A percentile compares a stretch with the other conserved stretches of the same genome.
These are phyloP conservation scores for Drosophila recens DNA, from an alignment of 2,888 invertebrate genomes.

Conservation along the genomic window DNA sequence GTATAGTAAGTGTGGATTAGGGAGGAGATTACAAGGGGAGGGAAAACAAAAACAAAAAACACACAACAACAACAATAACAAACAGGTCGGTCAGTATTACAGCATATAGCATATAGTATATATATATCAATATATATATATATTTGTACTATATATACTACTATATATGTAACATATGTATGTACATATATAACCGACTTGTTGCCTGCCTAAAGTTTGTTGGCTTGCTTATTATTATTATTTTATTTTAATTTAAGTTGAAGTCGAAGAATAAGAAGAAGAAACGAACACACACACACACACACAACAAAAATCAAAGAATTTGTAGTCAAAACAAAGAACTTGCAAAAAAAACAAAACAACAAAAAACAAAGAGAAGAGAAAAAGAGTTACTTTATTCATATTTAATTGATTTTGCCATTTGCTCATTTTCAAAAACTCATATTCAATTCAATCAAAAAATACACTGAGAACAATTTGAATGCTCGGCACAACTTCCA, in stretches of 20 bases:
- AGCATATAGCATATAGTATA: not conserved
- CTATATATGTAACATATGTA: not conserved
- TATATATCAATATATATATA: not conserved
- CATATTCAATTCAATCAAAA: not conserved
- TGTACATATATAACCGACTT: conserved; percentile 19
- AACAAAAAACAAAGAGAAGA: conserved; percentile 2
- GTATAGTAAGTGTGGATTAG: not conserved
- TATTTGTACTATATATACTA: conserved; percentile 5
- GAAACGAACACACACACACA: conserved; percentile 16
- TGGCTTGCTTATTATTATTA: conserved; percentile 47
- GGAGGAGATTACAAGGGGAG: conserved; percentile 15
- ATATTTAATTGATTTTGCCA: not conserved
- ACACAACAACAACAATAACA: conserved; percentile 13
- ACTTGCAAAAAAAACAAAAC: conserved; percentile 10
- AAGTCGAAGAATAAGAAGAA: not conserved
- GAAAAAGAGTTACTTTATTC: not conserved
- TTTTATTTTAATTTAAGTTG: conserved; percentile 18
- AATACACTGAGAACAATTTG: not conserved
- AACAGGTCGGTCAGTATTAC: conserved; percentile 28
- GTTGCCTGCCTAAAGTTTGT: conserved; percentile 38
- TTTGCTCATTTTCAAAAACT: not conserved
- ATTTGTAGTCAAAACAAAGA: conserved; percentile 23
- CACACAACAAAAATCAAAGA: conserved; percentile 31
- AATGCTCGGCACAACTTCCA: conserved; percentile 13
- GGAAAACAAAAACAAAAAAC: conserved; percentile 5